A percentile compares a stretch with the other conserved stretches of the same genome.
phyloP scores from a whole-genome alignment of 2,797 vertebrate genomes.

The Champsocephalus esox region DNA sequence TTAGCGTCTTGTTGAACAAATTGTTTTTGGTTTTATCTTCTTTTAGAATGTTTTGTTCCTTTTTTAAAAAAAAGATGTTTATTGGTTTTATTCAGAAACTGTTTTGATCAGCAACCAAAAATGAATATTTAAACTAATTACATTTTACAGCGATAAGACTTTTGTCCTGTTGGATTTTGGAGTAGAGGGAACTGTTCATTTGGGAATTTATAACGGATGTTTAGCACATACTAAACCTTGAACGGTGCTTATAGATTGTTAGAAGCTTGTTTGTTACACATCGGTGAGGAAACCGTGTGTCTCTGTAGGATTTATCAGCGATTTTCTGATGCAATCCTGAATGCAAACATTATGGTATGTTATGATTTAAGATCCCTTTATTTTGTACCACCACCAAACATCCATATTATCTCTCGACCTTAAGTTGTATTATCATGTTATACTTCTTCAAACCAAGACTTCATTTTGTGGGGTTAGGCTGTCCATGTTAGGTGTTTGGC shows the following conservation, averaged over 20 bases:
- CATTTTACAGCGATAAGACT: background rate
- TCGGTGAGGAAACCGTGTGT: slow-evolving; percentile 11
- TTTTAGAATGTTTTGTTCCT: background rate
- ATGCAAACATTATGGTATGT: slow-evolving; percentile 27
- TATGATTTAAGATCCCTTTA: slow-evolving; percentile 18
- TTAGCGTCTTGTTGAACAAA: slow-evolving; percentile 1
- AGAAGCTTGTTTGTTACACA: slow-evolving; percentile 30
- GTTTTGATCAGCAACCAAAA: slow-evolving; percentile 30
- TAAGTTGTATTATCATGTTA: slow-evolving; percentile 16
- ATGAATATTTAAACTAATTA: slow-evolving; percentile 18
- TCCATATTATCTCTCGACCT: slow-evolving; percentile 2
- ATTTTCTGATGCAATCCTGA: slow-evolving; percentile 55
- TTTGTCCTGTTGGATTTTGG: background rate
- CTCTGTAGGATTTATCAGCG: slow-evolving; percentile 33
- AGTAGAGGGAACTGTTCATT: slow-evolving; percentile 15
- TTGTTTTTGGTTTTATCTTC: slow-evolving; percentile 27
- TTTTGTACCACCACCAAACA: slow-evolving; percentile 9
- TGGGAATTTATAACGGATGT: slow-evolving; percentile 41
- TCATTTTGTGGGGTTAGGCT: background rate
- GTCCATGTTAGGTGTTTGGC: slow-evolving; percentile 1
- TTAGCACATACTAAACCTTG: slow-evolving; percentile 35
- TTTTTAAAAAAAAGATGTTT: background rate
- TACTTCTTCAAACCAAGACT: background rate
- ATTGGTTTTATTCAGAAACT: slow-evolving; percentile 20
- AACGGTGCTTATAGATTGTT: slow-evolving; percentile 23